Conservation (phyloP, 2,797 vertebrate species). For the Rhinoraja longicauda region DNA sequence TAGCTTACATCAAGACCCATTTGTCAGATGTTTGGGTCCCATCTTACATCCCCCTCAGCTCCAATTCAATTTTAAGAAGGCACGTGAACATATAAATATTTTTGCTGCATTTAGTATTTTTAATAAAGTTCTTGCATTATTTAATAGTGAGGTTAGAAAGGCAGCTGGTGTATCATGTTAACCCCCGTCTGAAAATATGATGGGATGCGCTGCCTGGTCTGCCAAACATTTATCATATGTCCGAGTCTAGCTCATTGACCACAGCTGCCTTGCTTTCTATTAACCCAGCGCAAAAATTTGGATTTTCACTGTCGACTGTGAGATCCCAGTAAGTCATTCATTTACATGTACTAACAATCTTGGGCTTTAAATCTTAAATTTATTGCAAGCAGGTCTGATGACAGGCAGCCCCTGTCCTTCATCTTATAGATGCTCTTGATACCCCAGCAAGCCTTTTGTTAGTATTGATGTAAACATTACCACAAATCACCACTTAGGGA, state of each 20-base stretch:
- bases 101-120: slow-evolving; percentile 20
- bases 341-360: slow-evolving; percentile 35
- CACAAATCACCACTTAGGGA: slow-evolving; percentile 77
- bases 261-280: slow-evolving; percentile 42
- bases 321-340: slow-evolving; percentile 23
- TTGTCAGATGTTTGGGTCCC: background rate
- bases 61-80: slow-evolving; percentile 16
- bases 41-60: background rate
- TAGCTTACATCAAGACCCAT: background rate
- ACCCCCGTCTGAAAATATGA: background rate
- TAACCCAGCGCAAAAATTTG: background rate
- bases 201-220: background rate
- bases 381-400: slow-evolving; percentile 36
- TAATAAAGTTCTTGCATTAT: slow-evolving; percentile 29
- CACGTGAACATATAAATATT: slow-evolving; percentile 17
- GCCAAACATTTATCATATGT: background rate
- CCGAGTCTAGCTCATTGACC: background rate
- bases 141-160: slow-evolving; percentile 3
- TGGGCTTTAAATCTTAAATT: slow-evolving; percentile 37
- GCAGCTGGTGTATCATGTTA: slow-evolving; percentile 25
- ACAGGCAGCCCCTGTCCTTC: slow-evolving; percentile 47
- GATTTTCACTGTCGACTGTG: background rate
- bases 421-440: slow-evolving; percentile 34
- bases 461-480: slow-evolving; percentile 74
- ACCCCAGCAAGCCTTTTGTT: slow-evolving; percentile 55